Evolutionary conservation across 2,113 vertebrate genomes (phyloP).

Genomic region (Protomyctophum bolini): DNA sequence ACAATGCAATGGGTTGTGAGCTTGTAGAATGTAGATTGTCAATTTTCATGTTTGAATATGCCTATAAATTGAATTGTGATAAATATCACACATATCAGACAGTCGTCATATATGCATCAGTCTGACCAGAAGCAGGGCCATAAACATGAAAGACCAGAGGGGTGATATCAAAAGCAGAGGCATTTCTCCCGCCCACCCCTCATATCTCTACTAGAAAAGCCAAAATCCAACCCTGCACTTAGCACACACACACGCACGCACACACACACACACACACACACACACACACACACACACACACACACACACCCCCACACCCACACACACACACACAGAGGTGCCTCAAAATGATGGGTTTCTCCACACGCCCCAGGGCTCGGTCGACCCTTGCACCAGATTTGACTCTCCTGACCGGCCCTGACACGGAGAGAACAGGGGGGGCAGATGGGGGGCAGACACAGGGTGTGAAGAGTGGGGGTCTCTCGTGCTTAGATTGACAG

Average conservation of each 20-base stretch:
- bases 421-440: slow-evolving; percentile 55
- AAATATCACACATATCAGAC: no score
- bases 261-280: not conserved
- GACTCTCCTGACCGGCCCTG: slow-evolving; percentile 73
- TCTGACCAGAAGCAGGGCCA: no score
- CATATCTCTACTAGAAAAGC: no score
- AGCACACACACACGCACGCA: slow-evolving; percentile 2
- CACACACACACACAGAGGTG: not conserved
- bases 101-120: no score
- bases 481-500: slow-evolving; percentile 65
- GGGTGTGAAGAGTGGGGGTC: not conserved
- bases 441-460: not conserved
- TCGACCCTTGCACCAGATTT: slow-evolving; percentile 75
- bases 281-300: not conserved
- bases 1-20: no score
- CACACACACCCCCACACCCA: slow-evolving; percentile 13
- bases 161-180: no score
- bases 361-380: slow-evolving; percentile 57
- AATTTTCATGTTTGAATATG: no score
- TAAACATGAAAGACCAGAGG: no score
- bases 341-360: slow-evolving; percentile 70
- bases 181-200: not conserved
- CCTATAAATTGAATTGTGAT: no score
- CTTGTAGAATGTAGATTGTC: no score
- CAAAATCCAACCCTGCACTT: no score